Evolutionary conservation across 2,113 vertebrate species (phyloP), one percentile per base, ranked within the genome.

Genomic region (Synodontis membranacea): DNA sequence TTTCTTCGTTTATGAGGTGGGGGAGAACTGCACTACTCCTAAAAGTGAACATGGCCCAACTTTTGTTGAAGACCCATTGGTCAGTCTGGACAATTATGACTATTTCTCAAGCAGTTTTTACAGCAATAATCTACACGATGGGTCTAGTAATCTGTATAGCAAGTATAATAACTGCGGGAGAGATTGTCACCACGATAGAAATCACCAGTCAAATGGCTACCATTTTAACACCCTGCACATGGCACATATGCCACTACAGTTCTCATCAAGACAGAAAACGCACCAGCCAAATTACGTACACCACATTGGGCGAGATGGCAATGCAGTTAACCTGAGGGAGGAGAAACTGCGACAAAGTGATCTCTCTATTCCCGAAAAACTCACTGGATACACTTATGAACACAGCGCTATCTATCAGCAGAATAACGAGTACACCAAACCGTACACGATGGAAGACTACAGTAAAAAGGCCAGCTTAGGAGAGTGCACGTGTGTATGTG

Each of bases 1-100:
- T 46, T 96, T 97, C 85, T 97, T 98, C 82, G 98, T 99, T 85
- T 98, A 99, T 0, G 98, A 99, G 0, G 97, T 99, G 44, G 98
- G 98, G 2, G 98, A 99, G 92, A 98, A 96, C 90, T 99, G 97
- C 90, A 97, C 96, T 0, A 94, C 95, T 0, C 90, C 95, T 0
- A 93, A 91, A 91, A 95, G 89, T 0, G 82, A 93, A 34, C 93
- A 90, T 81, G 93, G 93, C 2, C 91, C 90, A 0, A 83, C 93
- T 37, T 93, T 93, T 88, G 86, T 90, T 0, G 94, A 95, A 37
- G 94, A 96, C 56, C 91, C 93, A 4, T 62, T 90, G 88, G 58
- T 88, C 89, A 68, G 62, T 8, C 88, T 89, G 84, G 91, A 86
- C 21, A 89, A 89, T 25, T 86, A 76, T 48, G 85, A 83, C 68